Conservation (phyloP, 53 echinoderm and acorn worm genomes). For the Astropecten irregularis region DNA sequence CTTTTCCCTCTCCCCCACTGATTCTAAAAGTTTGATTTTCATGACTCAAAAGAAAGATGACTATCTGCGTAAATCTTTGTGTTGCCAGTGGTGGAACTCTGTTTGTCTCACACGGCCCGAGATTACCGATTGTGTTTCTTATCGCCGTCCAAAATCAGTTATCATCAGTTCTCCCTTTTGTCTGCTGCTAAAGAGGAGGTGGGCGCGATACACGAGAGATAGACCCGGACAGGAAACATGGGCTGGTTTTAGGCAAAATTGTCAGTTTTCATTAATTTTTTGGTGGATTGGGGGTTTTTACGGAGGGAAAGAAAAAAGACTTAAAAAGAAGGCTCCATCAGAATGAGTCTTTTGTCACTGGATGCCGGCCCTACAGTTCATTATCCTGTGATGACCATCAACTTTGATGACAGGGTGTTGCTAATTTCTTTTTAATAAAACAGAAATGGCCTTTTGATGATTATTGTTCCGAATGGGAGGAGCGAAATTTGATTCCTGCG, state of each 20-base stretch:
- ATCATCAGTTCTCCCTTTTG: slow-evolving; percentile 29
- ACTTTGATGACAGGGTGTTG: not conserved
- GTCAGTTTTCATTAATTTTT: slow-evolving; percentile 53
- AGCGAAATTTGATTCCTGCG: no score
- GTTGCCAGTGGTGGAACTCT: slow-evolving; percentile 25
- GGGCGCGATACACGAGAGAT: slow-evolving; percentile 49
- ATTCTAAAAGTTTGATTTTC: not conserved
- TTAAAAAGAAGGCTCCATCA: not conserved
- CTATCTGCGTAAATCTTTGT: slow-evolving; percentile 41
- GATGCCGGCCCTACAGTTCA: not conserved
- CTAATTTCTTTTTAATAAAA: slow-evolving; percentile 1
- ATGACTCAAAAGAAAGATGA: slow-evolving; percentile 20
- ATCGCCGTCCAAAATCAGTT: slow-evolving; percentile 7
- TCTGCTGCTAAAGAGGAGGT: slow-evolving; percentile 44
- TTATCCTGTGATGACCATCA: not conserved
- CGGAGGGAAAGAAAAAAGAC: not conserved
- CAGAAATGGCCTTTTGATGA: not conserved
- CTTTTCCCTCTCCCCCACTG: no score
- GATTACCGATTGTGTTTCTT: slow-evolving; percentile 42
- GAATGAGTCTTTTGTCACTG: not conserved
- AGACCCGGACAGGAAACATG: slow-evolving; percentile 28
- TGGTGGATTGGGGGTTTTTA: no score
- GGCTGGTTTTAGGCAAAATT: slow-evolving; percentile 20
- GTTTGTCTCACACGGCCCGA: slow-evolving; percentile 10
- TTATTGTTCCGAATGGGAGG: no score